A percentile compares a stretch with the other conserved stretches of the same genome.
phyloP scores from a whole-genome alignment of 2,888 invertebrate species.

The Acleris laterana region DNA sequence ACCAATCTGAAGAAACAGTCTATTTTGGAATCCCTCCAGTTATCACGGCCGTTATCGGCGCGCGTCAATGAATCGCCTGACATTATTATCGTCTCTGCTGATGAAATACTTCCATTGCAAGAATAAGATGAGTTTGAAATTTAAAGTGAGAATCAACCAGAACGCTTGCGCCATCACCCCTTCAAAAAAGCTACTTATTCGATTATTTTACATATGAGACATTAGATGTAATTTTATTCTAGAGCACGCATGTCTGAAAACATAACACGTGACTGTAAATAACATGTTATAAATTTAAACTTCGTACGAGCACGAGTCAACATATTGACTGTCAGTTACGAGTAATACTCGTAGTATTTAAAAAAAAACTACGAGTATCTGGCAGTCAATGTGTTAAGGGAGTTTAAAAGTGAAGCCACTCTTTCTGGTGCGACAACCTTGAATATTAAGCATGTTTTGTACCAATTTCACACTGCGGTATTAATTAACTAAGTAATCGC shows the following conservation, averaged over 20 bases:
- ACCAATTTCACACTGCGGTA: conserved; percentile 18
- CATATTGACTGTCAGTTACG: too few species aligned
- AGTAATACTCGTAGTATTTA: too few species aligned
- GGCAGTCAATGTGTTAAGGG: not conserved
- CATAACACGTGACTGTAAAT: conserved; percentile 22
- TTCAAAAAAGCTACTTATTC: conserved; percentile 19
- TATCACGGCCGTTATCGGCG: conserved; percentile 27
- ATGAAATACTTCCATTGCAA: conserved; percentile 27
- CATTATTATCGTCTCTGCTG: conserved; percentile 32
- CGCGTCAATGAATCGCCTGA: conserved; percentile 30
- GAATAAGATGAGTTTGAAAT: conserved; percentile 11
- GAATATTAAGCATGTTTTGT: conserved; percentile 15
- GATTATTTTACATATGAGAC: conserved; percentile 26
- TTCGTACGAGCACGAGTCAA: not conserved
- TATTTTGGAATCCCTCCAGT: conserved; percentile 20
- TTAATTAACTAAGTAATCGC: conserved; percentile 10
- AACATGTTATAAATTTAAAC: conserved; percentile 17
- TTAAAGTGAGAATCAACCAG: conserved; percentile 2
- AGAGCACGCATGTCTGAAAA: conserved; percentile 16
- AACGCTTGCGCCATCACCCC: conserved; percentile 8
- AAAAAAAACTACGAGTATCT: too few species aligned
- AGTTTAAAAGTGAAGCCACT: conserved; percentile 4
- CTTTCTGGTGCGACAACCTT: conserved; percentile 11
- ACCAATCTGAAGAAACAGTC: conserved; percentile 29
- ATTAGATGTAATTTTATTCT: conserved; percentile 22